Conservation (phyloP, 1,140 invertebrate species). For the Belonocnema kinseyi region DNA sequence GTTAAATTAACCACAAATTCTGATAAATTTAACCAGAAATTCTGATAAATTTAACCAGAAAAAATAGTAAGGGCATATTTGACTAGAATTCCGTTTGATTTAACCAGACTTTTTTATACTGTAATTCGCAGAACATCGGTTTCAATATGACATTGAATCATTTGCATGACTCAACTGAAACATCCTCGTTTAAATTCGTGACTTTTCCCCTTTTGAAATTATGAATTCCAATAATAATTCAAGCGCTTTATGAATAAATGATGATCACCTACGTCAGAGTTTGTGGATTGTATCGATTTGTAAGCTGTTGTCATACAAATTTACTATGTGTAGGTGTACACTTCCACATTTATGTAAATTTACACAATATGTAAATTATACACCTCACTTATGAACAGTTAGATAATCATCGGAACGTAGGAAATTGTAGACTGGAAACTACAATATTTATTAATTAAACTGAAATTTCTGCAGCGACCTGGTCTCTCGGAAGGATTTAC, state of each 20-base stretch:
- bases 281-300: slow-evolving; percentile 3
- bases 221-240: not conserved
- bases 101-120: too few relatives aligned
- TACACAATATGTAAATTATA: not conserved
- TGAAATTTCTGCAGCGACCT: not conserved
- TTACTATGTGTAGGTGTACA: not conserved
- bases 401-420: not conserved
- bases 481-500: slow-evolving; percentile 23
- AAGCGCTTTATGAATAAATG: not conserved
- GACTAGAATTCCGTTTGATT: too few relatives aligned
- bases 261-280: not conserved
- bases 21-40: too few relatives aligned
- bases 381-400: too few relatives aligned
- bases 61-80: too few relatives aligned
- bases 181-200: not conserved
- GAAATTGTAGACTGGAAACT: not conserved
- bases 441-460: not conserved
- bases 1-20: too few relatives aligned
- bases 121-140: too few relatives aligned
- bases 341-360: not conserved
- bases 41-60: too few relatives aligned
- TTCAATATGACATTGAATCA: too few relatives aligned
- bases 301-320: not conserved
- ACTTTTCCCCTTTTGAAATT: slow-evolving; percentile 2
- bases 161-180: not conserved